A percentile compares a stretch with the other conserved stretches of the same genome.
phyloP scores from a whole-genome alignment of 2,888 invertebrate genomes.

The Amiota minor region DNA sequence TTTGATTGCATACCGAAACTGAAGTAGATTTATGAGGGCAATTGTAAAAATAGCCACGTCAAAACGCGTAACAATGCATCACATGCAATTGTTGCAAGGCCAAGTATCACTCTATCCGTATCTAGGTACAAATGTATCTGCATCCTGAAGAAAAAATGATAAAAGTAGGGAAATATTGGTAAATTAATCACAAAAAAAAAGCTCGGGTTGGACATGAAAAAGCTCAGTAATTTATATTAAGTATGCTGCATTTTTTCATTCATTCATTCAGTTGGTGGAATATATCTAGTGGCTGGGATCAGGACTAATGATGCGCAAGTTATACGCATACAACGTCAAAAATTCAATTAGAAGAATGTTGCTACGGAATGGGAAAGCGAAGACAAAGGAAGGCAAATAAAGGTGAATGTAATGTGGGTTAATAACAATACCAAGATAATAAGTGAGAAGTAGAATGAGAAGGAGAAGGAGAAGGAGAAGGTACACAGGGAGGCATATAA shows the following conservation, averaged over 20 bases:
- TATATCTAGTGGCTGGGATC: conserved; percentile 24
- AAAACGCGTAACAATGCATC: conserved; percentile 30
- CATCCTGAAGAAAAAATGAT: not conserved
- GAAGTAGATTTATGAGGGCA: conserved; percentile 29
- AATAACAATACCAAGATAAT: conserved; percentile 31
- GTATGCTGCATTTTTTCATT: conserved; percentile 45
- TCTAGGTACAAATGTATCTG: not conserved
- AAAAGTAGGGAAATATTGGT: conserved; percentile 3
- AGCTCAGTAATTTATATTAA: conserved; percentile 55
- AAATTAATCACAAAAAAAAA: conserved; percentile 1
- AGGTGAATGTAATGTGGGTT: not conserved
- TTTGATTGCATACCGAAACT: not conserved
- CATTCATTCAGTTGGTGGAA: conserved; percentile 10
- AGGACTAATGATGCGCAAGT: conserved; percentile 48
- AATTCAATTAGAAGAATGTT: conserved; percentile 57
- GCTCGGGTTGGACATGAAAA: conserved; percentile 47
- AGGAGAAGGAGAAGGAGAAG: not conserved
- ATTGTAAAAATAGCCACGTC: conserved; percentile 28
- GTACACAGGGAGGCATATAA: conserved; percentile 44
- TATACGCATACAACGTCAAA: conserved; percentile 48
- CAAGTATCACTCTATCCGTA: too few relatives aligned
- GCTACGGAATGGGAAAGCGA: not conserved
- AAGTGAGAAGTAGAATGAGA: not conserved
- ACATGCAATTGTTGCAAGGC: conserved; percentile 19
- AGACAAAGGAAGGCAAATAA: not conserved